phyloP scores from a whole-genome alignment of 2,113 vertebrate genomes.

The Apaloderma vittatum region DNA sequence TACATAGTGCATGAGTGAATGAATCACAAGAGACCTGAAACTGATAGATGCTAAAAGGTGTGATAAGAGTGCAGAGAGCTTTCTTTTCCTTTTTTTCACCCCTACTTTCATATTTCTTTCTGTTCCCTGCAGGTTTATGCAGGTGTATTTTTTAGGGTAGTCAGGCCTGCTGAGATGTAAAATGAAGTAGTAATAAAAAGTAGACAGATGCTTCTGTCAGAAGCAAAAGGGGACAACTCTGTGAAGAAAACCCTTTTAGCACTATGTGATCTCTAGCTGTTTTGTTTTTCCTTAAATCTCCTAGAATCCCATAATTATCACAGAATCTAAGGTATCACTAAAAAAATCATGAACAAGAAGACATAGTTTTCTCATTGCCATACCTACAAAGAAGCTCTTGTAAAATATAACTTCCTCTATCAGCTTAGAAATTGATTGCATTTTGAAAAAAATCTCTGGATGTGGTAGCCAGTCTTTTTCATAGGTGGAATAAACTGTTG shows the following conservation, averaged over 20 bases:
- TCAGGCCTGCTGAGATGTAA: constrained; percentile 15
- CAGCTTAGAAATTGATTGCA: neutral
- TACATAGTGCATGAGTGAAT: constrained; percentile 15
- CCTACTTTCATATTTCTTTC: neutral
- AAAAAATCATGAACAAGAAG: neutral
- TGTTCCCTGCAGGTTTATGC: constrained; percentile 12
- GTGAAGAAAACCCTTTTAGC: neutral
- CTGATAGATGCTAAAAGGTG: neutral
- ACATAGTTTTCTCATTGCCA: neutral
- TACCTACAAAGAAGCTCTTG: neutral
- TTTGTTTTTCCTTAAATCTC: neutral
- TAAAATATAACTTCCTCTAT: neutral
- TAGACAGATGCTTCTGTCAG: neutral
- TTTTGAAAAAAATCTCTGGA: neutral
- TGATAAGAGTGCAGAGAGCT: neutral
- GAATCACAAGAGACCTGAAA: constrained; percentile 27
- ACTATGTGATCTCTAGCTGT: neutral
- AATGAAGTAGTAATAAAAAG: constrained; percentile 12
- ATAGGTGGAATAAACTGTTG: neutral
- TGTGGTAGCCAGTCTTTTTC: neutral
- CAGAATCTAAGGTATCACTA: neutral
- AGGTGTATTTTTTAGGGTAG: neutral
- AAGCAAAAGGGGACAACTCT: neutral
- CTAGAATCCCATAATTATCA: neutral
- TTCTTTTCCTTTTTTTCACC: constrained; percentile 7